Percentiles rank a stretch among this genome's conserved stretches.
phyloP scores from a whole-genome alignment of 1,140 invertebrate genomes.

The Heliconius melpomene region DNA sequence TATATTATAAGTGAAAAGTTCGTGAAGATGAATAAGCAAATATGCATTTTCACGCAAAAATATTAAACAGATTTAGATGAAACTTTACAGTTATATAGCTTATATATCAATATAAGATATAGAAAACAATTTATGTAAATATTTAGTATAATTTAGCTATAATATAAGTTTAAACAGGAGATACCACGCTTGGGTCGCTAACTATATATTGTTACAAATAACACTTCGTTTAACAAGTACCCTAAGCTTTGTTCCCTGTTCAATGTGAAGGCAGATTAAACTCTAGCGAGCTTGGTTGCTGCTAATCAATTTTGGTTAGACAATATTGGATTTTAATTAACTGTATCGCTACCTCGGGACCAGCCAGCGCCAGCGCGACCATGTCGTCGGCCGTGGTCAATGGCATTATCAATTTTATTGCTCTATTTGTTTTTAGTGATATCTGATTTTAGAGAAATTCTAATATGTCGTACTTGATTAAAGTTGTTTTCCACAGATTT shows the following conservation, averaged over 20 bases:
- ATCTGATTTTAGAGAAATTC: background rate
- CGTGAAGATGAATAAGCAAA: too few species aligned
- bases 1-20: background rate
- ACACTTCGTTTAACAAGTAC: conserved; percentile 55
- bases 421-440: background rate
- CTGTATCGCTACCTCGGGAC: conserved; percentile 47
- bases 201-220: conserved; percentile 49
- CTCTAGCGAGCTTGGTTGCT: conserved; percentile 55
- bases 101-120: too few species aligned
- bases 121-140: too few species aligned
- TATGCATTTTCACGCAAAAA: too few species aligned
- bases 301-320: conserved; percentile 75
- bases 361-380: conserved; percentile 33
- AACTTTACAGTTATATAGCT: too few species aligned
- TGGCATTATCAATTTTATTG: conserved; percentile 27
- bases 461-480: too few species aligned
- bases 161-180: too few species aligned
- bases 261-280: conserved; percentile 58
- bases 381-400: conserved; percentile 49
- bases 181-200: too few species aligned
- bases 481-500: too few species aligned
- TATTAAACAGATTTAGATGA: too few species aligned
- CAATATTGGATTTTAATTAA: conserved; percentile 79
- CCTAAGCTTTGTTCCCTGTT: conserved; percentile 52
- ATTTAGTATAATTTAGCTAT: too few species aligned